Evolutionary conservation across 2,888 invertebrate species (phyloP).

Genomic region (Sesia bembeciformis): DNA sequence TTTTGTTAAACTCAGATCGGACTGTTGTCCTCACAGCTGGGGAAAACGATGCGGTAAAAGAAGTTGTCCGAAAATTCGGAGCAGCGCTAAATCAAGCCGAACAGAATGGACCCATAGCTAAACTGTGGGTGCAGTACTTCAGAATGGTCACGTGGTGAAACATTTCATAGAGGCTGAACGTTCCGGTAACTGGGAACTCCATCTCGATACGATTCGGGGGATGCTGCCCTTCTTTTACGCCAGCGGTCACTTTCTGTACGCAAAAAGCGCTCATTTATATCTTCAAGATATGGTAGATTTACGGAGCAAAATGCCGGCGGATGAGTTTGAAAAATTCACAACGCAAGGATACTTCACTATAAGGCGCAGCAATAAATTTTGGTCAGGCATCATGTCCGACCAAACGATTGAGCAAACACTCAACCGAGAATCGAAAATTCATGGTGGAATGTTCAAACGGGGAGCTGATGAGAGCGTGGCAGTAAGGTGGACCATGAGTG

Average conservation of each 20-base stretch:
- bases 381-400: slow-evolving; percentile 15
- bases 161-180: slow-evolving; percentile 37
- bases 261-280: slow-evolving; percentile 24
- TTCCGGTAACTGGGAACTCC: slow-evolving; percentile 35
- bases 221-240: slow-evolving; percentile 34
- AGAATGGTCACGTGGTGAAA: slow-evolving; percentile 31
- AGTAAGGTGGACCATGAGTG: neutral
- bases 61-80: slow-evolving; percentile 21
- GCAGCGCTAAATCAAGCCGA: slow-evolving; percentile 20
- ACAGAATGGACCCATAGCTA: slow-evolving; percentile 27
- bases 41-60: slow-evolving; percentile 22
- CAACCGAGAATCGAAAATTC: slow-evolving; percentile 19
- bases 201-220: slow-evolving; percentile 29
- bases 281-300: slow-evolving; percentile 25
- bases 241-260: too few species aligned
- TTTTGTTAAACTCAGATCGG: slow-evolving; percentile 11
- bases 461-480: slow-evolving; percentile 5
- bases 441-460: slow-evolving; percentile 16
- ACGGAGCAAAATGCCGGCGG: slow-evolving; percentile 17
- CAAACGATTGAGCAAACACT: slow-evolving; percentile 27
- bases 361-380: slow-evolving; percentile 12
- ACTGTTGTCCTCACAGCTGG: slow-evolving; percentile 25
- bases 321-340: slow-evolving; percentile 24
- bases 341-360: slow-evolving; percentile 27
- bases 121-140: slow-evolving; percentile 34